These are phyloP conservation scores for Diloba caeruleocephala DNA, from an alignment of 2,888 invertebrate genomes.

Conservation along the genomic window DNA sequence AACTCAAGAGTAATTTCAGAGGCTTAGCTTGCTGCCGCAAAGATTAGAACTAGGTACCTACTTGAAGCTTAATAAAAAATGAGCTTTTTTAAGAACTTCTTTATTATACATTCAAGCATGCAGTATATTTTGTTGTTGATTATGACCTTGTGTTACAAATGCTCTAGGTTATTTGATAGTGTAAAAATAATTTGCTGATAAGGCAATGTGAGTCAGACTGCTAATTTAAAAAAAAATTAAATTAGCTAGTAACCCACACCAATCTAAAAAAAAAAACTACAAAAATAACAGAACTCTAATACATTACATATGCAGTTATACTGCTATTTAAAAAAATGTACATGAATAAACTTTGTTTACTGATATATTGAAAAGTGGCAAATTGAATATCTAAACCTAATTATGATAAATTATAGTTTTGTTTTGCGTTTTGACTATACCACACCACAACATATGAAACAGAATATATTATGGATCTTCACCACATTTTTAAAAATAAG, in stretches of 20 bases:
- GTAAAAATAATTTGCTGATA: slow-evolving; percentile 43
- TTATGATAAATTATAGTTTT: too few species aligned
- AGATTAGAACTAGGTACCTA: neutral
- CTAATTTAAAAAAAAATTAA: slow-evolving; percentile 25
- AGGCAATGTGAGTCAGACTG: slow-evolving; percentile 32
- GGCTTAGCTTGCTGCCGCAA: too few species aligned
- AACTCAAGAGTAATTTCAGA: too few species aligned
- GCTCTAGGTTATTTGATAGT: slow-evolving; percentile 26
- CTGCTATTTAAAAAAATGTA: too few species aligned
- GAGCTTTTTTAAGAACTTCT: slow-evolving; percentile 32
- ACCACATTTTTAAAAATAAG: too few species aligned
- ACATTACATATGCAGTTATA: too few species aligned
- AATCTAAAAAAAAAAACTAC: slow-evolving; percentile 31
- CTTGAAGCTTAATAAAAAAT: neutral
- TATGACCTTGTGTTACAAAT: slow-evolving; percentile 18
- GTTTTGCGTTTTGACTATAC: too few species aligned
- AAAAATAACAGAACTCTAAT: slow-evolving; percentile 7
- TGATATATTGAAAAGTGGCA: too few species aligned
- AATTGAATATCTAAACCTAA: too few species aligned
- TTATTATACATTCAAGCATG: slow-evolving; percentile 34
- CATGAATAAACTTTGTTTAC: too few species aligned
- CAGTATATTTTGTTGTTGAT: slow-evolving; percentile 25
- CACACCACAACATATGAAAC: too few species aligned
- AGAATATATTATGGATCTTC: too few species aligned
- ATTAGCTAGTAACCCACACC: slow-evolving; percentile 6